These are phyloP conservation scores for Sialis fuliginosa DNA, from an alignment of 2,888 invertebrate genomes.

Conservation along the genomic window DNA sequence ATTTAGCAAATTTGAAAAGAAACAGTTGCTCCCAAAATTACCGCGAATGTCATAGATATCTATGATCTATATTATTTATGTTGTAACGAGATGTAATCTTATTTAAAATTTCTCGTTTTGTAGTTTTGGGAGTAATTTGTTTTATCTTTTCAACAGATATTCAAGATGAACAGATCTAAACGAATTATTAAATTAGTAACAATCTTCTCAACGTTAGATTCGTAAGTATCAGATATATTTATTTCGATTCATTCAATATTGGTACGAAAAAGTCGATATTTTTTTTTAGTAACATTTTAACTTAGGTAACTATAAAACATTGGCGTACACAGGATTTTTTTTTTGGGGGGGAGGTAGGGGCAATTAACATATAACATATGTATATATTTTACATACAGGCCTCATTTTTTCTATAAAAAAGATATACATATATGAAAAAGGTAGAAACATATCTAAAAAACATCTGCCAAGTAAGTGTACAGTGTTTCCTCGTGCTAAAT, in stretches of 20 bases:
- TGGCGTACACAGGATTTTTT: no score
- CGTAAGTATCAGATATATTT: not conserved
- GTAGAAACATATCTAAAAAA: no score
- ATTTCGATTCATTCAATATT: not conserved
- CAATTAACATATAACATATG: no score
- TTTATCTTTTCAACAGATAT: slow-evolving; percentile 47
- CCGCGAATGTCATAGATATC: not conserved
- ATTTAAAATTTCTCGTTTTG: slow-evolving; percentile 9
- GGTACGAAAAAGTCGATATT: not conserved
- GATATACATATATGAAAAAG: no score
- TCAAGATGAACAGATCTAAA: slow-evolving; percentile 53
- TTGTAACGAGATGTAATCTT: slow-evolving; percentile 26
- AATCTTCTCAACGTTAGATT: not conserved
- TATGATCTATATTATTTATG: slow-evolving; percentile 16
- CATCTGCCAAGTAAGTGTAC: no score
- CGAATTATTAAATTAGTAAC: not conserved
- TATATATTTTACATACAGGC: no score
- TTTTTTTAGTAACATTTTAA: no score
- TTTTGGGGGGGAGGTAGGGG: no score
- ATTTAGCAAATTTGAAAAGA: slow-evolving; percentile 13
- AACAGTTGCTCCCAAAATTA: slow-evolving; percentile 10
- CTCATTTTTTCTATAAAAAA: no score
- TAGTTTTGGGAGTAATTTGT: slow-evolving; percentile 27
- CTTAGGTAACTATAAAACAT: not conserved
- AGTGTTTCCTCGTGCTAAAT: no score